phyloP scores from a whole-genome alignment of 2,113 vertebrate genomes.

The Perca schrenkii region DNA sequence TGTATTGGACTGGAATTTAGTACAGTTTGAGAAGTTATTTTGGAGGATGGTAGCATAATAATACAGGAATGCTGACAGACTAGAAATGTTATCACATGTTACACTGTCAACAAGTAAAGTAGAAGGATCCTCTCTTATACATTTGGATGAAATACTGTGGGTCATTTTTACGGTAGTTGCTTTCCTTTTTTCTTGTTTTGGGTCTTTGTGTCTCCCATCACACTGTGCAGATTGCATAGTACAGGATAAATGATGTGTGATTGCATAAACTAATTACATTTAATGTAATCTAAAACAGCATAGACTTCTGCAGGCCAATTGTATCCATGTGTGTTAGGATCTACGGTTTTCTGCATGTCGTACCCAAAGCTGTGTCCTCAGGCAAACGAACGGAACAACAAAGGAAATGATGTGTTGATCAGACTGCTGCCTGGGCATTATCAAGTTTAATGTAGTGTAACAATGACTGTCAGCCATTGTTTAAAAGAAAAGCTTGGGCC shows the following conservation, averaged over 20 bases:
- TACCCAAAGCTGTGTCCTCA: not conserved
- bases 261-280: not conserved
- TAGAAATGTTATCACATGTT: not conserved
- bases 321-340: not conserved
- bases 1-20: not conserved
- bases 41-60: not conserved
- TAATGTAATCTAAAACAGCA: not conserved
- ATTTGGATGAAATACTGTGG: not conserved
- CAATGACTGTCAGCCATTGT: constrained; percentile 44
- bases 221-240: not conserved
- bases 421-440: not conserved
- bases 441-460: constrained; percentile 31
- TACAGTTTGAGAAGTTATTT: not conserved
- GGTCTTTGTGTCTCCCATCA: not conserved
- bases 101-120: not conserved
- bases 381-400: constrained; percentile 17
- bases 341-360: constrained; percentile 2
- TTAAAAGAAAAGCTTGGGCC: constrained; percentile 43
- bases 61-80: not conserved
- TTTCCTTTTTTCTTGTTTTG: not conserved
- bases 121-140: not conserved
- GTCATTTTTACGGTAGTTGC: not conserved
- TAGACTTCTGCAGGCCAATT: not conserved
- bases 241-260: constrained; percentile 8
- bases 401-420: constrained; percentile 26